Base-by-base conservation (phyloP, 2,888 invertebrate genomes). In the Aspidiotus rigidus region DNA sequence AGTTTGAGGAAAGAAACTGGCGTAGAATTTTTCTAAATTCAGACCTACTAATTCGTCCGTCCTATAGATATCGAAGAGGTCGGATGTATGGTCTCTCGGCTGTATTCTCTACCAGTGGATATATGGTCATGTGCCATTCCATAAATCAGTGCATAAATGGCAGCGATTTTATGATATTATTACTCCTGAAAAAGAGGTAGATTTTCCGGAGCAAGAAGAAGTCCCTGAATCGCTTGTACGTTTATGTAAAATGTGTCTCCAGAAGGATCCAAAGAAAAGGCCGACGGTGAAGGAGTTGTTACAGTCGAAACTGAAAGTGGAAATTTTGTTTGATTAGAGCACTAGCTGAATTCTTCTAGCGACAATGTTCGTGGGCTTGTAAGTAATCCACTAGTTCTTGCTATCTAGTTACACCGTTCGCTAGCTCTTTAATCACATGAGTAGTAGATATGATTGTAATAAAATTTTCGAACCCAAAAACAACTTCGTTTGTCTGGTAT, bases 61-160 rank as follows among this genome's bases (percentile, higher is more conserved):
- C 53, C 77, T 77, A 56, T 75, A 93, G 92, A 88, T 95, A 74
- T 89, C 89, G 72, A 89, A 86, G 73, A 93, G 91, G 76, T 91
- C 95, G 57, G 97, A 98, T 79, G 93, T 98, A 64, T 98, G 98
- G 98, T 95, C 96, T 0, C 81, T 98, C 73, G 98, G 98, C 28
- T 97, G 96, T 78, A 98, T 98, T 76, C 82, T 98, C 72, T 98
- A 96, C 81, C 86, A 90, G 78, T 82, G 98, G 79, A 85, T 94
- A 55, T 97, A 94, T 78, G 89, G 90, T 0, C 83, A 83, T 74
- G 93, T 95, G 1, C 98, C 98, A 0, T 98, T 96, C 79, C 87
- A 90, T 28, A 87, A 93, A 78, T 85, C 93, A 73, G 81, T 81
- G 54, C 82, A 86, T 73, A 83, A 84, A 72, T 83, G 85, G 77